Percentiles rank a stretch among this genome's conserved stretches.
These are phyloP conservation scores for Pedionomus torquatus DNA, from an alignment of 2,113 vertebrate genomes.

Conservation along the genomic window DNA sequence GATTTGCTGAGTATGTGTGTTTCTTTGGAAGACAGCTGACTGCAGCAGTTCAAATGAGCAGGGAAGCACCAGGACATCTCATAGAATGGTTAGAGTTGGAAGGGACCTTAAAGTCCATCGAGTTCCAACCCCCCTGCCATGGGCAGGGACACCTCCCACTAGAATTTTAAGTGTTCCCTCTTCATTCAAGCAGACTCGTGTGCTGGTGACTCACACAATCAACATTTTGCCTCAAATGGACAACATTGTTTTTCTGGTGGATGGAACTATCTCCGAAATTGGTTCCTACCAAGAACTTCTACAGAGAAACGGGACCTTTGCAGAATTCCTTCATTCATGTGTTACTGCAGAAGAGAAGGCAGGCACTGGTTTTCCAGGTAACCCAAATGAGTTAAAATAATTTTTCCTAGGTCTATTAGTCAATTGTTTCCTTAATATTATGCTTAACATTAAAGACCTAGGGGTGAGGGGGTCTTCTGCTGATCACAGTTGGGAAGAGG, in stretches of 20 bases:
- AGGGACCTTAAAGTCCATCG: no score
- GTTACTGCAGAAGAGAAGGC: background rate
- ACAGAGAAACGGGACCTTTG: constrained; percentile 84
- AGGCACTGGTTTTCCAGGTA: background rate
- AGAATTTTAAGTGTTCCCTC: background rate
- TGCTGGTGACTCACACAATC: constrained; percentile 90
- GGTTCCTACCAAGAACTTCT: constrained; percentile 92
- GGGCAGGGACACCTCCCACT: no score
- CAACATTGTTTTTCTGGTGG: constrained; percentile 84
- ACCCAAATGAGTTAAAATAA: background rate
- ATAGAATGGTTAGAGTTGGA: no score
- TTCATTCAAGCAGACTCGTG: constrained; percentile 82
- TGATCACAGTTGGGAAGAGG: background rate
- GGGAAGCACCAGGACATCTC: background rate
- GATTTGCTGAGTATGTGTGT: background rate
- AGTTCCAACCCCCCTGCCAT: no score
- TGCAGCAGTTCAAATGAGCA: background rate
- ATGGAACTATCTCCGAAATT: constrained; percentile 87
- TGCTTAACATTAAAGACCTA: background rate
- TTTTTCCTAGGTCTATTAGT: background rate
- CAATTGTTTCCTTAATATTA: background rate
- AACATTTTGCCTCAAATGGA: constrained; percentile 89
- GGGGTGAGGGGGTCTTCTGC: fast-evolving
- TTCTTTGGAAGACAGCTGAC: background rate
- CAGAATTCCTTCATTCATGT: constrained; percentile 79